phyloP scores from a whole-genome alignment of 2,797 vertebrate genomes.

The Phylloscopus collybita region DNA sequence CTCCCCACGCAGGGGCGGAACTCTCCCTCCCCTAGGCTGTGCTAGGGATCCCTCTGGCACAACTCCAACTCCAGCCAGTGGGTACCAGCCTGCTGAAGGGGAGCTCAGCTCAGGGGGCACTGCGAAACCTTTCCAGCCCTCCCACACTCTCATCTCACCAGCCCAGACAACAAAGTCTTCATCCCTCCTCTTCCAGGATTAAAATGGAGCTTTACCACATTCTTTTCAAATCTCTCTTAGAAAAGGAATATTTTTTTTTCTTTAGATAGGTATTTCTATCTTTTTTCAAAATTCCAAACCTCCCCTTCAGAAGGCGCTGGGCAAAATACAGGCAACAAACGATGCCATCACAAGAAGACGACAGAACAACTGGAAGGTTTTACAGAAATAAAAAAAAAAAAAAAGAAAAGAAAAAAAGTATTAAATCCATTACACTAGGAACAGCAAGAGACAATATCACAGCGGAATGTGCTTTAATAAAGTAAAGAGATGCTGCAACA shows the following conservation, averaged over 20 bases:
- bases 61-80: neutral
- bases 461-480: conserved; percentile 76
- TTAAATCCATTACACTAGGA: conserved; percentile 71
- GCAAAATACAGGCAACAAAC: conserved; percentile 72
- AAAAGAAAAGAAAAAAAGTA: neutral
- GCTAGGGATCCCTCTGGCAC: neutral
- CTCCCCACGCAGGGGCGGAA: accelerated
- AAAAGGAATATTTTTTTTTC: neutral
- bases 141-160: neutral
- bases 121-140: neutral
- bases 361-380: conserved; percentile 68
- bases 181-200: neutral
- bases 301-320: conserved; percentile 57
- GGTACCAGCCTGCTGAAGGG: neutral
- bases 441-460: conserved; percentile 77
- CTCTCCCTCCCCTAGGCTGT: neutral
- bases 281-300: neutral
- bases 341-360: conserved; percentile 74
- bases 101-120: accelerated
- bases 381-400: conserved; percentile 62
- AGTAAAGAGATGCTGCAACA: conserved; percentile 78
- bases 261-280: neutral
- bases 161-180: neutral
- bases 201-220: neutral
- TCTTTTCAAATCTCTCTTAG: neutral